phyloP scores from a whole-genome alignment of 2,113 vertebrate genomes.

The Lota lota region DNA sequence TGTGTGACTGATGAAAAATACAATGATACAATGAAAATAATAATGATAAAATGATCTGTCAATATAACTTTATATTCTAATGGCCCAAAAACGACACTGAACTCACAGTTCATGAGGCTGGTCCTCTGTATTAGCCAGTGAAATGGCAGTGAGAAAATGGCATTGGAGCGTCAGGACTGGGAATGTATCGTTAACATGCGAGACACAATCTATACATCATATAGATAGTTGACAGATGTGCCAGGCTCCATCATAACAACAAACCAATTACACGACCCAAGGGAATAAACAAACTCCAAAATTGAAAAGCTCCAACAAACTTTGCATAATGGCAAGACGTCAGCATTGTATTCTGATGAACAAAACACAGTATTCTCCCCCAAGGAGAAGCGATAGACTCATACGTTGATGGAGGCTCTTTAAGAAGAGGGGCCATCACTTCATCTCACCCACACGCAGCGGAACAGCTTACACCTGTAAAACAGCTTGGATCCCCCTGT shows the following conservation, averaged over 20 bases:
- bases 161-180: too few relatives aligned
- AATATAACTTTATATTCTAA: too few relatives aligned
- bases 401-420: too few relatives aligned
- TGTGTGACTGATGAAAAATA: too few relatives aligned
- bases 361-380: not conserved
- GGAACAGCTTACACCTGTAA: slow-evolving; percentile 17
- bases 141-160: too few relatives aligned
- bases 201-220: slow-evolving; percentile 17
- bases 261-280: not conserved
- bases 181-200: not conserved
- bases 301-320: not conserved
- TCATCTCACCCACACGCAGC: not conserved
- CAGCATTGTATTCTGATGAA: not conserved
- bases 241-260: slow-evolving; percentile 7
- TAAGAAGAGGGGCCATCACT: not conserved
- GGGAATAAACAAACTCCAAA: not conserved
- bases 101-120: too few relatives aligned
- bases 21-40: too few relatives aligned
- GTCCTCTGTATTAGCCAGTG: too few relatives aligned
- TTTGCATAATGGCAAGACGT: not conserved
- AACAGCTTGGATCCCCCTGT: slow-evolving; percentile 20
- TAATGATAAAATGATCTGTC: too few relatives aligned
- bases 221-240: slow-evolving; percentile 21
- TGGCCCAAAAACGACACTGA: too few relatives aligned
- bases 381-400: too few relatives aligned